Percentiles rank a stretch among this genome's conserved stretches.
Evolutionary conservation across 37 sponge, comb jelly and placozoan genomes (phyloP).

Genomic region (Halisarca cf. caerulea): DNA sequence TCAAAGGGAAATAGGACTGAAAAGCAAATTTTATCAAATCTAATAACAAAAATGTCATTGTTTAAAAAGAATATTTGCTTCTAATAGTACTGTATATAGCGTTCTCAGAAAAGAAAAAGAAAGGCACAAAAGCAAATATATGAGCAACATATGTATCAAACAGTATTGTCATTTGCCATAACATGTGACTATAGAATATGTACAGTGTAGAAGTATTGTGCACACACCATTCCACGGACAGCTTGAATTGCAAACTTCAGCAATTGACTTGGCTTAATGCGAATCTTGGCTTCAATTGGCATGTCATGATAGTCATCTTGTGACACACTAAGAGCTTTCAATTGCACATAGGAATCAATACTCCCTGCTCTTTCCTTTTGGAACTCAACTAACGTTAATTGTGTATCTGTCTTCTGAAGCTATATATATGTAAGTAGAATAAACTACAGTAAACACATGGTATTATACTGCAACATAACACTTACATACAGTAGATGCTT

Average conservation of each 20-base stretch:
- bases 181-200: neutral
- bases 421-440: too few species aligned
- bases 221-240: constrained; percentile 14
- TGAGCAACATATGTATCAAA: too few species aligned
- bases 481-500: too few species aligned
- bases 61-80: too few species aligned
- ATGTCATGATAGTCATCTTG: neutral
- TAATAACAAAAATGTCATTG: too few species aligned
- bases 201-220: neutral
- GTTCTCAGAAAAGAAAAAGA: too few species aligned
- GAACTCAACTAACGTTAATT: constrained; percentile 11
- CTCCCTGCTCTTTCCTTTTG: constrained; percentile 30
- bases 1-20: too few species aligned
- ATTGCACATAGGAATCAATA: constrained; percentile 21
- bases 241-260: constrained; percentile 14
- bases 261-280: constrained; percentile 9
- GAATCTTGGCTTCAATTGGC: constrained; percentile 2
- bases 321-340: neutral
- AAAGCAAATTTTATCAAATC: too few species aligned
- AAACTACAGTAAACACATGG: too few species aligned
- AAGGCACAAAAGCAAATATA: too few species aligned
- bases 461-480: too few species aligned
- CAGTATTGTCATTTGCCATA: neutral
- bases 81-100: too few species aligned
- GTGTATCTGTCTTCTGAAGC: constrained; percentile 1